Evolutionary conservation across 2,113 vertebrate species (phyloP).

Genomic region (Eulacestoma nigropectus): DNA sequence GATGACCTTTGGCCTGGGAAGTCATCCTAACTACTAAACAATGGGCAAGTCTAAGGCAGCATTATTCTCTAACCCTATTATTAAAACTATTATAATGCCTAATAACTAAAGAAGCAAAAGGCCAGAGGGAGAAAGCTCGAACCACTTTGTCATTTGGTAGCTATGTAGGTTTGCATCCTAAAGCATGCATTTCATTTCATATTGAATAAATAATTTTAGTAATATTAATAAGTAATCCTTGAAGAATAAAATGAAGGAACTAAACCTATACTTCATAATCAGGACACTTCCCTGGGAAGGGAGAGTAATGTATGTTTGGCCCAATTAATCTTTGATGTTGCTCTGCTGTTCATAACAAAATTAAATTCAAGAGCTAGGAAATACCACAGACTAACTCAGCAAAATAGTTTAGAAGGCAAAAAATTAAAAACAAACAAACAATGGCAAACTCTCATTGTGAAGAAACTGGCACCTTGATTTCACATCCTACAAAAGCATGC

Average conservation of each 20-base stretch:
- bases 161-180: neutral
- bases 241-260: neutral
- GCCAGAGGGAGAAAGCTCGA: neutral
- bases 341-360: neutral
- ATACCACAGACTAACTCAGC: neutral
- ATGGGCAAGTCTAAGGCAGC: neutral
- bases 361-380: neutral
- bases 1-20: neutral
- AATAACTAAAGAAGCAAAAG: neutral
- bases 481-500: neutral
- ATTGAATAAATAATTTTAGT: constrained; percentile 15
- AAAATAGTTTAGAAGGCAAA: neutral
- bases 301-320: neutral
- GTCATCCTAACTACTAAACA: neutral
- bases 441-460: neutral
- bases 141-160: neutral
- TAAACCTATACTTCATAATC: neutral
- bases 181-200: neutral
- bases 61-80: neutral
- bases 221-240: neutral
- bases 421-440: neutral
- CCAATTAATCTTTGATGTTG: constrained; percentile 6
- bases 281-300: neutral
- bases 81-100: neutral
- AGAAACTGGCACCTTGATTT: neutral